phyloP scores from a whole-genome alignment of 2,888 invertebrate genomes.

The Acanthopleura granulata region DNA sequence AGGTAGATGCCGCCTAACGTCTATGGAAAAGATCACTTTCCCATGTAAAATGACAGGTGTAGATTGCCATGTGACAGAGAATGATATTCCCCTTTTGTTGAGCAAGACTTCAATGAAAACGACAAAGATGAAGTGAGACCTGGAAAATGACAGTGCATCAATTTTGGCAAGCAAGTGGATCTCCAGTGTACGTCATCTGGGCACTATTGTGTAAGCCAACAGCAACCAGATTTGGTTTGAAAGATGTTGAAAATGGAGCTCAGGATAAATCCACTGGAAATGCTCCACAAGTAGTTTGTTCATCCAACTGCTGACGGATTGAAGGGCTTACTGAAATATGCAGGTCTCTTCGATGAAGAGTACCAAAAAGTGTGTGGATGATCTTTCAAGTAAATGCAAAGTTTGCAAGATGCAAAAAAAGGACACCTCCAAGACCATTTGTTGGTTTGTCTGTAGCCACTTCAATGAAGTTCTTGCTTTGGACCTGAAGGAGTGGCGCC shows the following conservation, averaged over 20 bases:
- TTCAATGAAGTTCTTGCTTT: constrained; percentile 35
- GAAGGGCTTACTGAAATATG: constrained; percentile 29
- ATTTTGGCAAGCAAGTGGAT: constrained; percentile 31
- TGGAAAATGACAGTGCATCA: constrained; percentile 36
- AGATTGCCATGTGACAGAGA: constrained; percentile 29
- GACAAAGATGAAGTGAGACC: constrained; percentile 32
- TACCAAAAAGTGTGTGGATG: constrained; percentile 24
- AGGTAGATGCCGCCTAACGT: constrained; percentile 27
- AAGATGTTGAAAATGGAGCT: background rate
- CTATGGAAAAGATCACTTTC: constrained; percentile 23
- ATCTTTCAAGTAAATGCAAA: constrained; percentile 25
- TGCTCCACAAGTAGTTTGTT: constrained; percentile 39
- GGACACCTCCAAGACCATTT: constrained; percentile 20
- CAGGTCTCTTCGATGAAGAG: constrained; percentile 23
- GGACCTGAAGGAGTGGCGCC: constrained; percentile 32
- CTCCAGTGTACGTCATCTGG: constrained; percentile 12
- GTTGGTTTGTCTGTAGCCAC: constrained; percentile 22
- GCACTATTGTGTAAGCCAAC: constrained; percentile 6
- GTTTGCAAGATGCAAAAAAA: constrained; percentile 24
- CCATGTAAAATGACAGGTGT: constrained; percentile 26
- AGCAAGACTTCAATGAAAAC: constrained; percentile 31
- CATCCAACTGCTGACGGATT: constrained; percentile 34
- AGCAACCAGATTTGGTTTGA: background rate
- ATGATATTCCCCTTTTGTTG: constrained; percentile 30
- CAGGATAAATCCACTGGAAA: constrained; percentile 28